A percentile compares a stretch with the other conserved stretches of the same genome.
Evolutionary conservation across 2,888 invertebrate genomes (phyloP).

Genomic region (Euzetes globulus): DNA sequence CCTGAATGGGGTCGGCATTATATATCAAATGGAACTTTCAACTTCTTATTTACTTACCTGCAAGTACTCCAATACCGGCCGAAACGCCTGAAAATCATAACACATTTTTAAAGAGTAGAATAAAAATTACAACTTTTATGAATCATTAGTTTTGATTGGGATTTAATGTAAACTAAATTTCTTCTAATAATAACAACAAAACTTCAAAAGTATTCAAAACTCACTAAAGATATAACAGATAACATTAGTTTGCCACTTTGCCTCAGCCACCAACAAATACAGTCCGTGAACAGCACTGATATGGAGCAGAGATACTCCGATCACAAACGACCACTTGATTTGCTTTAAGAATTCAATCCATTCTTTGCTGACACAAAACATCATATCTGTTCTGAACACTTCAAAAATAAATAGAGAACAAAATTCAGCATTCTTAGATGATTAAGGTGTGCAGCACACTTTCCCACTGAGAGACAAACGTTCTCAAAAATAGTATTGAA

Average conservation of each 20-base stretch:
- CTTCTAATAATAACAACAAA: too few relatives aligned
- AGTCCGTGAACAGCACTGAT: conserved; percentile 8
- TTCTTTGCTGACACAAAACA: background rate
- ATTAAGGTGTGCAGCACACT: too few relatives aligned
- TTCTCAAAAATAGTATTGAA: too few relatives aligned
- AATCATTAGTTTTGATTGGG: too few relatives aligned
- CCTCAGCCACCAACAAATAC: background rate
- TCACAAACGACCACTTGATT: conserved; percentile 6
- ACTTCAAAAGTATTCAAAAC: background rate
- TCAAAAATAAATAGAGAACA: background rate
- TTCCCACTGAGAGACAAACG: too few relatives aligned
- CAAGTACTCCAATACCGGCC: conserved; percentile 8
- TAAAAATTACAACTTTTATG: background rate
- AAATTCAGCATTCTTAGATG: background rate
- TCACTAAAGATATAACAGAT: conserved; percentile 6
- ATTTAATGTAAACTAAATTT: too few relatives aligned
- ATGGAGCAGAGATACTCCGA: background rate
- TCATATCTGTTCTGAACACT: background rate
- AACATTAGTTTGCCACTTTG: conserved; percentile 11
- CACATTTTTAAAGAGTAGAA: background rate
- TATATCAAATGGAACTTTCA: too few relatives aligned
- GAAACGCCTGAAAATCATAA: conserved; percentile 2
- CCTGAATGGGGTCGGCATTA: too few relatives aligned
- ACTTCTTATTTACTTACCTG: background rate
- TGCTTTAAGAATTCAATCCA: background rate